Conservation (phyloP, 2,797 vertebrate species). For the Morus bassanus region DNA sequence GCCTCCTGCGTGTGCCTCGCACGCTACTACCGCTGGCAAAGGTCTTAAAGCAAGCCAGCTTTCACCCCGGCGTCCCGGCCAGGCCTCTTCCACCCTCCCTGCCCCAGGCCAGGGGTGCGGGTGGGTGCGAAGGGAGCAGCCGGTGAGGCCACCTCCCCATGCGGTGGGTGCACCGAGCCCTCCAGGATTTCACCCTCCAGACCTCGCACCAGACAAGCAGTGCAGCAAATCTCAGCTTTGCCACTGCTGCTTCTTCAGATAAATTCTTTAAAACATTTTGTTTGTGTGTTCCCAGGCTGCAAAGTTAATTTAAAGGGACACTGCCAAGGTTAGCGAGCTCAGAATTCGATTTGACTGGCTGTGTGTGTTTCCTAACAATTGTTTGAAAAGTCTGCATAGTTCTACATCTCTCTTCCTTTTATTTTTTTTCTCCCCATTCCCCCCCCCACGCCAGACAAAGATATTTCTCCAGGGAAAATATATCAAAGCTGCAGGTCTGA, state of each 20-base stretch:
- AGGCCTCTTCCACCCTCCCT: background rate
- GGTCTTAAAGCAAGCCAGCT: background rate
- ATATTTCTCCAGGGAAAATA: background rate
- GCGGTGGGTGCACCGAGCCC: fast-evolving
- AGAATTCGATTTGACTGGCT: background rate
- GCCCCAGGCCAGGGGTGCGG: fast-evolving
- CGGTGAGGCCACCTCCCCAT: fast-evolving
- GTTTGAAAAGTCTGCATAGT: background rate
- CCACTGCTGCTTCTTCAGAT: background rate
- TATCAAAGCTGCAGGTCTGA: background rate
- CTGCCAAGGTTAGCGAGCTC: background rate
- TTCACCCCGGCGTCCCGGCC: background rate
- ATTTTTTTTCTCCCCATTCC: no score
- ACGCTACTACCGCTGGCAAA: background rate
- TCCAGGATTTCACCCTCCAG: background rate
- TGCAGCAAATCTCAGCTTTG: background rate
- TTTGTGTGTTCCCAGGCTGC: background rate
- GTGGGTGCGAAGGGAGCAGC: background rate
- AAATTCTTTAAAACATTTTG: background rate
- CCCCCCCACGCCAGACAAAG: background rate
- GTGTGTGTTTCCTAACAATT: background rate
- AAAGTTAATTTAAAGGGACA: background rate
- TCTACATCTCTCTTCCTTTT: background rate
- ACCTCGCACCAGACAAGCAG: background rate
- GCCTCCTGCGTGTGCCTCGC: background rate